Percentiles rank a stretch among this genome's conserved stretches.
These are phyloP conservation scores for Sarcophaga variegata DNA, from an alignment of 2,888 invertebrate genomes.

Conservation along the genomic window DNA sequence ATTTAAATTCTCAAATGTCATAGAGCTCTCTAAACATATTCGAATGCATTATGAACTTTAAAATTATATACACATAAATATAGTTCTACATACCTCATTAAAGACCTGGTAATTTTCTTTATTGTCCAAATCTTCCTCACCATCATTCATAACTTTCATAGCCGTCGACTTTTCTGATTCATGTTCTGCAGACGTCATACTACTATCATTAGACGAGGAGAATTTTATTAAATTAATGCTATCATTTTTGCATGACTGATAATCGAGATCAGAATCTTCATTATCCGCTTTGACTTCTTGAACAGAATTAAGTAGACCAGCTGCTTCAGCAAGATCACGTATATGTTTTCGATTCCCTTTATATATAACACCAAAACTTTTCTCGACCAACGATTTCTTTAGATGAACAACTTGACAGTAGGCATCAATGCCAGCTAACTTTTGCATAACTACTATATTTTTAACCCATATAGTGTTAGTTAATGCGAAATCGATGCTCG, in stretches of 20 bases:
- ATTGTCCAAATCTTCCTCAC: constrained; percentile 70
- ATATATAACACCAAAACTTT: constrained; percentile 67
- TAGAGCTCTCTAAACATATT: too few relatives aligned
- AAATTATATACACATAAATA: too few relatives aligned
- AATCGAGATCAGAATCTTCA: constrained; percentile 58
- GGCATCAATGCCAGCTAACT: constrained; percentile 70
- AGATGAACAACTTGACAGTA: constrained; percentile 71
- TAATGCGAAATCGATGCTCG: constrained; percentile 74
- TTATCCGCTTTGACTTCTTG: neutral
- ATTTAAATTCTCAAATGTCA: too few relatives aligned
- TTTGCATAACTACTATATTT: constrained; percentile 74
- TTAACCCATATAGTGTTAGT: constrained; percentile 76
- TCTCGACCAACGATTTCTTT: constrained; percentile 71
- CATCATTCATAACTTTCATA: neutral
- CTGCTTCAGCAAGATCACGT: constrained; percentile 69
- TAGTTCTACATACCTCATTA: constrained; percentile 53
- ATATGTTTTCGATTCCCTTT: constrained; percentile 64
- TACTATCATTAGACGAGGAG: constrained; percentile 70
- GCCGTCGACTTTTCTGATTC: neutral
- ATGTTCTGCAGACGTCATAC: constrained; percentile 42
- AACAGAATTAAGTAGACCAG: constrained; percentile 49
- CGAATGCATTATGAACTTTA: too few relatives aligned
- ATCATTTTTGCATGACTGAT: constrained; percentile 65
- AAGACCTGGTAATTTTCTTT: constrained; percentile 15
- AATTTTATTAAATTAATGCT: constrained; percentile 69